Percentiles rank a stretch among this genome's conserved stretches.
Conservation (phyloP, 53 echinoderm and acorn worm species). For the Patiria pectinifera region DNA sequence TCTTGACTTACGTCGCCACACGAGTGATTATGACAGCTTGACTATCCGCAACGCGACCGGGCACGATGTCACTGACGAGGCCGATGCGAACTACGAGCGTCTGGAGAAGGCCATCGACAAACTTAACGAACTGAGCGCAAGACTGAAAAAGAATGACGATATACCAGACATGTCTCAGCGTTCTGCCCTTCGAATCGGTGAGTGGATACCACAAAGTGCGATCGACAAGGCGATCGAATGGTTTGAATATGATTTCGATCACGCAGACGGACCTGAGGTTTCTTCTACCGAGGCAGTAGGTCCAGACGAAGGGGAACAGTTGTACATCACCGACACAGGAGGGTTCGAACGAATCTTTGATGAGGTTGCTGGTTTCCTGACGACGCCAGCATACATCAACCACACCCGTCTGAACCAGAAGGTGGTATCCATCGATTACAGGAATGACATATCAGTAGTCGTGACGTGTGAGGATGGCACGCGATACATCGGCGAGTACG, state of each 20-base stretch:
- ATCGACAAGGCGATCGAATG: neutral
- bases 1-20: constrained; percentile 18
- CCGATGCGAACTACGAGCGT: constrained; percentile 32
- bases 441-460: constrained; percentile 1
- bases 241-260: constrained; percentile 59
- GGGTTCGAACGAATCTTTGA: constrained; percentile 58
- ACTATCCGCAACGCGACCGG: too few relatives aligned
- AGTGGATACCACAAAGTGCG: too few relatives aligned
- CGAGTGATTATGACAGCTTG: constrained; percentile 4
- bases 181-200: too few relatives aligned
- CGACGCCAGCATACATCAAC: neutral
- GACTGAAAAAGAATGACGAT: neutral
- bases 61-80: too few relatives aligned
- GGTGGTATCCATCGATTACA: constrained; percentile 48
- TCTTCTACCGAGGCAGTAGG: neutral
- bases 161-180: neutral
- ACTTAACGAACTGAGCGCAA: neutral
- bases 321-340: constrained; percentile 46
- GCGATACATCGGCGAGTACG: too few relatives aligned
- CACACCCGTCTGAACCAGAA: neutral
- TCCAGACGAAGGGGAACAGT: neutral
- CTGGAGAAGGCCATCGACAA: constrained; percentile 33
- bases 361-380: constrained; percentile 50
- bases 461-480: neutral
- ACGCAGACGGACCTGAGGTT: constrained; percentile 22